Percentiles rank a stretch among this genome's conserved stretches.
Evolutionary conservation across 1,140 invertebrate genomes (phyloP).

Genomic region (Leptopilina clavipes): DNA sequence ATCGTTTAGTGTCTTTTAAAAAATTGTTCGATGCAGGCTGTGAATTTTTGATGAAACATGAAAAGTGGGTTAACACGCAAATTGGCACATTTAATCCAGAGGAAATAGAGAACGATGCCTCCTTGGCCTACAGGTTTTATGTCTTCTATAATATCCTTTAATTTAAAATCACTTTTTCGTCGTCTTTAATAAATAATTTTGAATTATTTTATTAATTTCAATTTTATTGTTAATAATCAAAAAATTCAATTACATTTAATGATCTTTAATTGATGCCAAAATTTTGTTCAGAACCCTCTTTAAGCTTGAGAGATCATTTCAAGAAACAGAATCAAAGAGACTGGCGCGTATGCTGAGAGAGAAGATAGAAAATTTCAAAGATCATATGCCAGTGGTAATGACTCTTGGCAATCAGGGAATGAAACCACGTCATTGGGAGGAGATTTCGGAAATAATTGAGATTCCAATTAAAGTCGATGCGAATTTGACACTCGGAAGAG

Average conservation of each 20-base stretch:
- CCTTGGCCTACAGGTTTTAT: conserved; percentile 78
- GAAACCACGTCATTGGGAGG: conserved; percentile 94
- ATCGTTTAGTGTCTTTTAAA: conserved; percentile 87
- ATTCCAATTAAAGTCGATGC: conserved; percentile 91
- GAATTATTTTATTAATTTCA: too few relatives aligned
- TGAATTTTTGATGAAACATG: conserved; percentile 89
- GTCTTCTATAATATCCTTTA: background rate
- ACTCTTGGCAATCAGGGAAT: conserved; percentile 95
- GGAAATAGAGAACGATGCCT: conserved; percentile 89
- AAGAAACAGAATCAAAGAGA: conserved; percentile 79
- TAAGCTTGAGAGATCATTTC: conserved; percentile 91
- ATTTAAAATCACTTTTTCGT: too few relatives aligned
- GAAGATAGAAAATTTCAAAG: conserved; percentile 91
- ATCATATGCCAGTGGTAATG: conserved; percentile 90
- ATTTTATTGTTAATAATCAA: too few relatives aligned
- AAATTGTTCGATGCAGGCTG: conserved; percentile 90
- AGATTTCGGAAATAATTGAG: conserved; percentile 93
- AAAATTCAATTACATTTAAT: background rate
- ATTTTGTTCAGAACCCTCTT: conserved; percentile 81
- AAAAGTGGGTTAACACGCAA: conserved; percentile 86
- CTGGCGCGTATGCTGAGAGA: conserved; percentile 80
- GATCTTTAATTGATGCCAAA: background rate
- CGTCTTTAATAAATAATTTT: too few relatives aligned
- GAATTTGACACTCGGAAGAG: conserved; percentile 87
- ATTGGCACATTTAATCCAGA: conserved; percentile 91